Percentiles rank a stretch among this genome's conserved stretches.
Evolutionary conservation across 2,797 vertebrate species (phyloP).

Genomic region (Acrocephalus scirpaceus): DNA sequence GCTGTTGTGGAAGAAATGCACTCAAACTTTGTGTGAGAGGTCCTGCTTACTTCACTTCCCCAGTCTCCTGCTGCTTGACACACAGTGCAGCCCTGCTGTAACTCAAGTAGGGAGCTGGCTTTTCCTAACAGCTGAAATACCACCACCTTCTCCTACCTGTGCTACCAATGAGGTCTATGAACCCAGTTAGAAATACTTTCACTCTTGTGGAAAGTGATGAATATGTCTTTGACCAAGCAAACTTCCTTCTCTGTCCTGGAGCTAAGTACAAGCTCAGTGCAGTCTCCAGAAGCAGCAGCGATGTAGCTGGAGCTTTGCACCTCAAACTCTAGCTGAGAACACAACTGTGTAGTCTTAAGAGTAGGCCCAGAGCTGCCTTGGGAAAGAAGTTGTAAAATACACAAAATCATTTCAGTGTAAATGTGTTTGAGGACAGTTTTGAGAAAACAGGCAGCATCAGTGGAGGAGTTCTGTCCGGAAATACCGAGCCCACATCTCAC

Average conservation of each 20-base stretch:
- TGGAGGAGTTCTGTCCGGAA: too few relatives aligned
- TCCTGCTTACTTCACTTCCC: not conserved
- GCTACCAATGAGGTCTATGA: not conserved
- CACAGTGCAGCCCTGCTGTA: not conserved
- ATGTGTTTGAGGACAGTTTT: not conserved
- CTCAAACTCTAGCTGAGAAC: not conserved
- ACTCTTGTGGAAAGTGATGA: not conserved
- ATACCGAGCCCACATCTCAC: too few relatives aligned
- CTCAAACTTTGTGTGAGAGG: slow-evolving; percentile 12
- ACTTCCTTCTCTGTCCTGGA: not conserved
- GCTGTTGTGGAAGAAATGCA: slow-evolving; percentile 22
- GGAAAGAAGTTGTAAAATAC: not conserved
- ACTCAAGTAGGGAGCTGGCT: not conserved
- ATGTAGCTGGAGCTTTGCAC: not conserved
- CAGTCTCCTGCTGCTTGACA: not conserved
- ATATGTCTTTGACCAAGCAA: not conserved
- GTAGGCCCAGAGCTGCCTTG: not conserved
- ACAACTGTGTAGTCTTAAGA: not conserved
- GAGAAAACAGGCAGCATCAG: not conserved
- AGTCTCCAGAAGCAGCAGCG: not conserved
- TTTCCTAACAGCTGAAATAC: slow-evolving; percentile 23
- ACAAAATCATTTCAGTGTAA: not conserved
- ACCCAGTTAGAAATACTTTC: not conserved
- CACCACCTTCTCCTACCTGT: not conserved
- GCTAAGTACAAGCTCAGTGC: not conserved